Evolutionary conservation across 1,140 invertebrate species (phyloP), one percentile per base, ranked within the genome.

Genomic region (Hormaphis cornu): DNA sequence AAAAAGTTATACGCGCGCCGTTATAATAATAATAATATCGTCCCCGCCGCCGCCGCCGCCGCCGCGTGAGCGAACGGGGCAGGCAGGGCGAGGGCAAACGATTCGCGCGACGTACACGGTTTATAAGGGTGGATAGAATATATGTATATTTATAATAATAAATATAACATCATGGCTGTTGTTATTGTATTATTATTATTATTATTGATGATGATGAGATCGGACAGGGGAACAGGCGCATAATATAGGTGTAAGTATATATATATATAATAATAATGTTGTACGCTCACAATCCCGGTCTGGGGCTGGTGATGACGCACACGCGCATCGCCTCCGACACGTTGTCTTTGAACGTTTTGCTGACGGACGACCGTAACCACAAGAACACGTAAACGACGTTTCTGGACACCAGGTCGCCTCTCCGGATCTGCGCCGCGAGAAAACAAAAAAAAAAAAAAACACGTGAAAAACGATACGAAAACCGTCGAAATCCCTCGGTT

Each of bases 261-360:
- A n/a, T n/a, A n/a, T n/a, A n/a, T n/a, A n/a, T n/a, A n/a, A n/a
- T n/a, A n/a, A n/a, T n/a, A n/a, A n/a, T n/a, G n/a, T n/a, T n/a
- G n/a, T 26, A 20, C 26, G 76, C 79, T 79, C 76, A 84, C 82
- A 82, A 81, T 69, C 78, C 78, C 33, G 76, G 74, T 72, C 80
- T 77, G 1, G 82, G 81, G 72, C 83, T 83, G 4, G 81, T 83
- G 70, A 85, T 80, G 28, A 83, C 79, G n/a, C 79, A 78, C 2
- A 82, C 76, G 35, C 79, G 75, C 78, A 82, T 81, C 1, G 81
- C 79, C 72, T 82, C 81, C 18, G 76, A 75, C 24, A 82, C 76
- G 10, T 74, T 73, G 16, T 71, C 54, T 10, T 76, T 69, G 71
- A 82, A 82, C 5, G 72, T 73, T 16, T 75, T 72, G 28, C 74